Evolutionary conservation across 2,797 vertebrate genomes (phyloP).

Genomic region (Ficedula albicollis): DNA sequence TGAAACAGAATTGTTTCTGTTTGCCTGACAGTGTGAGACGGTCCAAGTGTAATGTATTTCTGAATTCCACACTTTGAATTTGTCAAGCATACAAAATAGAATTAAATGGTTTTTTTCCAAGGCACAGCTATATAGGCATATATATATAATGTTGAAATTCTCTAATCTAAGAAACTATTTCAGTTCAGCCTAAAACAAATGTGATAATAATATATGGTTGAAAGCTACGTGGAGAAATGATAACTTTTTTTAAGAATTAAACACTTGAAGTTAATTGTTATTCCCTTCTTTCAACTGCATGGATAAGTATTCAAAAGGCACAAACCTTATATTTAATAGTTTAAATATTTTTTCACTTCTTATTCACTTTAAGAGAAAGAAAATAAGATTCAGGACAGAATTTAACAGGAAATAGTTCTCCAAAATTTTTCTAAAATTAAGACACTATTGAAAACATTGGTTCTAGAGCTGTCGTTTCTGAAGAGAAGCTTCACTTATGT

Average conservation of each 20-base stretch:
- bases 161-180: not conserved
- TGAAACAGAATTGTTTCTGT: not conserved
- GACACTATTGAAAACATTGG: not conserved
- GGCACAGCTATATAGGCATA: not conserved
- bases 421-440: not conserved
- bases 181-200: not conserved
- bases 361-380: not conserved
- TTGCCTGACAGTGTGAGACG: not conserved
- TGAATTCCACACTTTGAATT: not conserved
- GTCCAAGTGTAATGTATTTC: not conserved
- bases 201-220: not conserved
- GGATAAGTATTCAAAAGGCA: not conserved
- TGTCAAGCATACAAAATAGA: not conserved
- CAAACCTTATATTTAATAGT: not conserved
- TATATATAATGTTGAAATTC: not conserved
- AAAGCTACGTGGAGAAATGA: not conserved
- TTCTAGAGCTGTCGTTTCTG: not conserved
- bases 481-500: conserved; percentile 19
- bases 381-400: not conserved
- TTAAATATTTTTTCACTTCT: not conserved
- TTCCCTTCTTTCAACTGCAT: not conserved
- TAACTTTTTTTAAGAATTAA: not conserved
- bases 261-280: not conserved
- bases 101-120: not conserved
- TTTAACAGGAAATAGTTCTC: not conserved